These are phyloP conservation scores for Gasteruption jaculator DNA, from an alignment of 2,888 invertebrate species.

Conservation along the genomic window DNA sequence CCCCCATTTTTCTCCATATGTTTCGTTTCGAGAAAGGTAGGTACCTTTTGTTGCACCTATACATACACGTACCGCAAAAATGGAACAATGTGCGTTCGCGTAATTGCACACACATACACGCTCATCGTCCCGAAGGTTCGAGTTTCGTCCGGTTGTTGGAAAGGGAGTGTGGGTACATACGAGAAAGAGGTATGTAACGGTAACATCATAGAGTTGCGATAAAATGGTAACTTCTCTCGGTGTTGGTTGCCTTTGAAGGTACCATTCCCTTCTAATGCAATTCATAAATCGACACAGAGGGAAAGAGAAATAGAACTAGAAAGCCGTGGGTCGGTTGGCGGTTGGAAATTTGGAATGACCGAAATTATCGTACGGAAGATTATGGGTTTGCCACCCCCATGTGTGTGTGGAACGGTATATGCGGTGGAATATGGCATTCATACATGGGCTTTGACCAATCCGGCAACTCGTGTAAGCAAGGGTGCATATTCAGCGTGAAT, in stretches of 20 bases:
- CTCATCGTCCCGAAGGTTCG: no score
- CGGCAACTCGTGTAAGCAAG: conserved; percentile 16
- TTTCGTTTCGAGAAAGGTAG: no score
- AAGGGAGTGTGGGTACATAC: no score
- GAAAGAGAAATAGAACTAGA: no score
- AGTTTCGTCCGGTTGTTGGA: no score
- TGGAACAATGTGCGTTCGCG: no score
- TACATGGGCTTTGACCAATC: conserved; percentile 27
- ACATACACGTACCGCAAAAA: no score
- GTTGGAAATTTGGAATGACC: conserved; percentile 21
- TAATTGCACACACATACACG: no score
- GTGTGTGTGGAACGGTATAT: no score
- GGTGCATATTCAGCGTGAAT: conserved; percentile 33
- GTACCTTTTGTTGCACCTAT: no score
- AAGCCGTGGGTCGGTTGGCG: conserved; percentile 3
- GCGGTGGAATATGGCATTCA: no score
- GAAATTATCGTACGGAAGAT: conserved; percentile 30
- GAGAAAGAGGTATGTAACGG: conserved; percentile 8
- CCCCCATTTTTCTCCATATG: no score
- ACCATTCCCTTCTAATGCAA: conserved; percentile 22
- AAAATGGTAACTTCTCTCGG: not conserved
- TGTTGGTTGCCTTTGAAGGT: conserved; percentile 25
- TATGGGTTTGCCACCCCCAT: conserved; percentile 24
- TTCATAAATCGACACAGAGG: conserved; percentile 30
- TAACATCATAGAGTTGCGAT: not conserved